Conservation (phyloP, 2,797 vertebrate species). For the Pipistrellus pipistrellus region DNA sequence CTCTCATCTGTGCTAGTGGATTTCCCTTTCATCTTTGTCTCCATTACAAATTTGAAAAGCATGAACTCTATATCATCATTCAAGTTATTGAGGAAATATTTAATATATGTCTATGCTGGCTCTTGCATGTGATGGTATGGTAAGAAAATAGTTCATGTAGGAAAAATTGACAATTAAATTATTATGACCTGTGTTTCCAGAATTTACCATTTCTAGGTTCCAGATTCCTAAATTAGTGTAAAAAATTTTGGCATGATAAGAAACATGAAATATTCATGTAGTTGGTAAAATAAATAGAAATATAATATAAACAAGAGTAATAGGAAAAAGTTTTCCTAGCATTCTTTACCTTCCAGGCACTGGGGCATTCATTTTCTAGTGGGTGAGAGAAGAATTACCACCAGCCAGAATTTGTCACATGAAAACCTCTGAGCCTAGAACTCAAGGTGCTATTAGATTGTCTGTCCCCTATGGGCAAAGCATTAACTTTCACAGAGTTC, state of each 20-base stretch:
- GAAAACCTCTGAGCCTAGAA: not conserved
- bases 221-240: not conserved
- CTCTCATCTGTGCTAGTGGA: not conserved
- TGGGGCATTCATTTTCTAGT: not conserved
- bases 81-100: slow-evolving; percentile 45
- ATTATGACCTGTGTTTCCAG: not conserved
- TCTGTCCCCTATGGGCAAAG: not conserved
- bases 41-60: slow-evolving; percentile 26
- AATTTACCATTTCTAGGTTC: not conserved
- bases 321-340: not conserved
- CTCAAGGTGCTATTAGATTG: not conserved
- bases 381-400: not conserved
- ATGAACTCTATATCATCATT: not conserved
- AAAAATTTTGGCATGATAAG: not conserved
- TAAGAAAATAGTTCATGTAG: slow-evolving; percentile 8
- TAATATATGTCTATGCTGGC: not conserved
- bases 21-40: slow-evolving; percentile 6
- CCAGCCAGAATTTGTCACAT: not conserved
- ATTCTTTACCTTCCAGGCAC: not conserved
- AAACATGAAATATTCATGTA: not conserved
- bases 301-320: not conserved
- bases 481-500: not conserved
- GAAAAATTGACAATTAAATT: not conserved
- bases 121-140: not conserved
- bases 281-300: not conserved